Conservation (phyloP, 2,888 invertebrate genomes). For the Loripinus fragilis region DNA sequence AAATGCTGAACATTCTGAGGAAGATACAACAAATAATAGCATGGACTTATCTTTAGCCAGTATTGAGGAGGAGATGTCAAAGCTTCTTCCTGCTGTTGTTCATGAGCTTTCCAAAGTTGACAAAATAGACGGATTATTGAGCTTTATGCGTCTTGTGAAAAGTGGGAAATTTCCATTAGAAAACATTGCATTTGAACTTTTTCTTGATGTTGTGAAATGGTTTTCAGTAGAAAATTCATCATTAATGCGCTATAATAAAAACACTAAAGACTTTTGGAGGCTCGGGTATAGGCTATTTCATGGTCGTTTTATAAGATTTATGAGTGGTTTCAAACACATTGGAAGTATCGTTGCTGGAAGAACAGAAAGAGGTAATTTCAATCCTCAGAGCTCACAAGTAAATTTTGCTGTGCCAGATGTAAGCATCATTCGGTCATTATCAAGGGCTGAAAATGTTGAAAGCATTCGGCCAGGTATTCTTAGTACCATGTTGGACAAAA, state of each 20-base stretch:
- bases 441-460: conserved; percentile 25
- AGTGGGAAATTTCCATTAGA: conserved; percentile 27
- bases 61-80: not conserved
- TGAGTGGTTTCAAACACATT: conserved; percentile 47
- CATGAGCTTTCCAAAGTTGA: not conserved
- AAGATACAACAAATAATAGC: no score
- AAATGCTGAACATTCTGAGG: no score
- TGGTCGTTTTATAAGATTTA: conserved; percentile 45
- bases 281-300: conserved; percentile 44
- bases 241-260: conserved; percentile 35
- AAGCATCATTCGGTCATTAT: conserved; percentile 5
- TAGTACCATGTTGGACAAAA: conserved; percentile 29
- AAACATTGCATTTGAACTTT: conserved; percentile 40
- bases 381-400: conserved; percentile 21
- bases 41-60: no score
- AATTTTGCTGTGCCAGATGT: conserved; percentile 47
- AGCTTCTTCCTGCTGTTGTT: not conserved
- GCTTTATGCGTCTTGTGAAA: not conserved
- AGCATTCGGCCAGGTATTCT: conserved; percentile 18
- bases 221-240: conserved; percentile 27
- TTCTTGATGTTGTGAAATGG: conserved; percentile 41
- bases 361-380: not conserved
- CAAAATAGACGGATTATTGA: not conserved
- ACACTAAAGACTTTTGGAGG: conserved; percentile 52
- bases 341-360: conserved; percentile 25